Evolutionary conservation across 2,797 vertebrate genomes (phyloP).

Genomic region (Brachyrhaphis roseni): DNA sequence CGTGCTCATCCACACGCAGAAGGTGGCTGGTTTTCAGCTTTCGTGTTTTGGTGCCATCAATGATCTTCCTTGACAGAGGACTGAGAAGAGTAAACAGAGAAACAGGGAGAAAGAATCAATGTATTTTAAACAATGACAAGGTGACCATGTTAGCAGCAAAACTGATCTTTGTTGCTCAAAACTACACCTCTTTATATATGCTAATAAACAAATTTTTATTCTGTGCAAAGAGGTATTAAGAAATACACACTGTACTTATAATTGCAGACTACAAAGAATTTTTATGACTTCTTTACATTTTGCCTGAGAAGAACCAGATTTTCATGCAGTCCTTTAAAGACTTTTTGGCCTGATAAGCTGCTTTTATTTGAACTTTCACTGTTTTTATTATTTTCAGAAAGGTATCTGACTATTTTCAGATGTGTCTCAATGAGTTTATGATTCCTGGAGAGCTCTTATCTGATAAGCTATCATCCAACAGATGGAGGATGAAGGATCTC

Average conservation of each 20-base stretch:
- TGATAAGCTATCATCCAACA: not conserved
- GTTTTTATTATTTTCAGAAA: not conserved
- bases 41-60: conserved; percentile 85
- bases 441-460: not conserved
- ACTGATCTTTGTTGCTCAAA: not conserved
- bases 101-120: not conserved
- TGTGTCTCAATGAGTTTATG: not conserved
- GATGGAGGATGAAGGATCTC: not conserved
- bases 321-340: not conserved
- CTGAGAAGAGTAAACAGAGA: conserved; percentile 66
- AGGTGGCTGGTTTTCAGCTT: conserved; percentile 87
- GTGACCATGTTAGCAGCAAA: not conserved
- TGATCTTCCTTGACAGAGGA: conserved; percentile 84
- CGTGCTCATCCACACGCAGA: conserved; percentile 90
- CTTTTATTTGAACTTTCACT: not conserved
- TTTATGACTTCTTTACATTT: not conserved
- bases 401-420: not conserved
- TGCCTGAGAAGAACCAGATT: not conserved
- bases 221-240: not conserved
- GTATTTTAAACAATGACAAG: not conserved
- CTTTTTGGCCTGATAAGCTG: not conserved
- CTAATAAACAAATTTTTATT: not conserved
- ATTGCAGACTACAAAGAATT: not conserved
- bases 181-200: fast-evolving
- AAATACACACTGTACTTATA: not conserved